Evolutionary conservation across 2,888 invertebrate genomes (phyloP).

Genomic region (Druceiella hillmani): DNA sequence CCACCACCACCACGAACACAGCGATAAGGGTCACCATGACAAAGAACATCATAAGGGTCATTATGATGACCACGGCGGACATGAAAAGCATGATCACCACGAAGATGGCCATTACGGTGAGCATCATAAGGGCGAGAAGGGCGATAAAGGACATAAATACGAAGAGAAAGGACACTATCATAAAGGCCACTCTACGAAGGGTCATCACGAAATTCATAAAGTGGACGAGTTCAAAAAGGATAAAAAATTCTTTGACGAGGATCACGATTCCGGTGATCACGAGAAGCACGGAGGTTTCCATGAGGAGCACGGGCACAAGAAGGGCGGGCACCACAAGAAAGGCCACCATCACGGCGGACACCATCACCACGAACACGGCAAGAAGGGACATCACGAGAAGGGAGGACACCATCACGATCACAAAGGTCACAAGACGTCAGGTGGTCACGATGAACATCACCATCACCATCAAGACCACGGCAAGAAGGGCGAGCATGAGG

Average conservation of each 20-base stretch:
- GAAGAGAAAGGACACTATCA: conserved; percentile 69
- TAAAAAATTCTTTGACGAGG: conserved; percentile 81
- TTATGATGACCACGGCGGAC: conserved; percentile 56
- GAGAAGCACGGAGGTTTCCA: conserved; percentile 77
- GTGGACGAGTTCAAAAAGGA: conserved; percentile 82
- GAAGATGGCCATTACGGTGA: conserved; percentile 60
- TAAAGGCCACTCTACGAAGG: conserved; percentile 82
- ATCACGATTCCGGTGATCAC: conserved; percentile 75
- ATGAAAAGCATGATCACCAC: conserved; percentile 60
- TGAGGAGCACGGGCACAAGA: conserved; percentile 74
- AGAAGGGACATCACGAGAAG: conserved; percentile 75
- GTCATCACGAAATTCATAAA: conserved; percentile 81
- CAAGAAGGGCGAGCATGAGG: conserved; percentile 75
- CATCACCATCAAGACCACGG: conserved; percentile 68
- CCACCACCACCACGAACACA: conserved; percentile 62
- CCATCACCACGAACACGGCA: conserved; percentile 72
- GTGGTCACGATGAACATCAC: conserved; percentile 72
- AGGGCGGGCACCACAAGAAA: conserved; percentile 75
- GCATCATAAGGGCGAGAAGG: conserved; percentile 61
- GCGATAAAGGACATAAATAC: conserved; percentile 61
- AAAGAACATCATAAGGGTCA: conserved; percentile 60
- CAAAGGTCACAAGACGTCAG: conserved; percentile 73
- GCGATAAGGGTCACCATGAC: conserved; percentile 69
- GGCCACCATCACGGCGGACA: conserved; percentile 75
- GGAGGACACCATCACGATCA: conserved; percentile 76